Base-by-base conservation (phyloP, 1,140 invertebrate genomes). In the Bombyx mandarina region DNA sequence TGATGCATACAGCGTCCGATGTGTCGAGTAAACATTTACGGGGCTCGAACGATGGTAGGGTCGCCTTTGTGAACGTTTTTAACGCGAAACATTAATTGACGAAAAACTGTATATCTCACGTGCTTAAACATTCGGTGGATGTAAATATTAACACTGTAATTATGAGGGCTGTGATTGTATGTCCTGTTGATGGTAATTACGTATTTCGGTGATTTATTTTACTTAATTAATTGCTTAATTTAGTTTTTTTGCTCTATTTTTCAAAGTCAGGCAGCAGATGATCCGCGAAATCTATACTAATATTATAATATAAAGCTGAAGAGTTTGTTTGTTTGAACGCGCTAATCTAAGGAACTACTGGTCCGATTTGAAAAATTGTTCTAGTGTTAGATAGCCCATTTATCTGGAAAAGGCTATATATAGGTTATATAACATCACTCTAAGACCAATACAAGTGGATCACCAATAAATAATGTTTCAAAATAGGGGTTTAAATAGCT, bases 11-110 rank as follows among this genome's bases (percentile, higher is more conserved):
- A 75, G 61, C 71, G 65, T 56, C 71, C 78, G 69, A 86, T 75
- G 79, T 80, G 81, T 82, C 70, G 71, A 70, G 75, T 73, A 83
- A 84, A 84, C 76, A 84, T 83, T 81, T 75, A 73, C 77, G 66
- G 60, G 67, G 73, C 77, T 74, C 65, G 61, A 64, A 71, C 78
- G 74, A 73, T 73, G 73, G 75, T 73, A 69, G 61, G 66, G 49
- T 61, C 49, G 65, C 71, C 67, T 79, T 77, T 82, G 77, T 81
- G 64, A 62, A 61, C 67, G 67, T 67, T 78, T 77, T 78, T 74
- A 72, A 78, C 73, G 71, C 69, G 63, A 66, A 72, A 73, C 73
- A 75, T 79, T 83, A 81, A 82, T 82, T 82, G 79, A 67, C 75
- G 75, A 66, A 75, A 82, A 77, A 86, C 71, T 81, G 79, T 74